Evolutionary conservation across 2,888 invertebrate species (phyloP), one percentile per base, ranked within the genome.

Genomic region (Chalcis sispes): DNA sequence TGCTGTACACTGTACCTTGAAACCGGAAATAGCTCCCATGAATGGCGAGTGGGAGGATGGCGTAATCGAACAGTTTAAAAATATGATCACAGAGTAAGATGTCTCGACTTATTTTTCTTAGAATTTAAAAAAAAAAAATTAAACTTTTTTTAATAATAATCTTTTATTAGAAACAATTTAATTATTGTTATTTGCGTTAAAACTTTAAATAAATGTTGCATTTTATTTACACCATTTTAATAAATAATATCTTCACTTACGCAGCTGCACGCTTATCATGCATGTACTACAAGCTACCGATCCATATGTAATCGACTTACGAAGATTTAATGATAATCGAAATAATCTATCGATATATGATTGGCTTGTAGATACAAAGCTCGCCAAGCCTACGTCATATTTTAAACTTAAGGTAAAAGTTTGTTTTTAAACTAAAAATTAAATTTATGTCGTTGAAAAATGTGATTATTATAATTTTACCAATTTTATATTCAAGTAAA

Each of bases 1-100:
- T 61, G 93, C 93, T 0, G 86, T 92, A 2, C 89, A 91, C 73
- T 94, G 94, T 83, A 88, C 90, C 2, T 85, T 95, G 32, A 36
- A 36, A 36, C 88, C 90, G 46, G 92, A 93, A 77, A 88, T 93
- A 76, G 75, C 61, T 0, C 73, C 78, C 1, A 25, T 69, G 5
- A 48, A 50, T 8, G 32, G 20, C 1, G 67, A 71, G 0, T 78
- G 77, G 77, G 27, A 69, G 15, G 46, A 62, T 0, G 18, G 42
- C 0, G 13, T 23, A 2, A 48, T 67, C 7, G 15, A 15, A 0
- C 0, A 18, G n/a, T 74, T 74, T 10, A 1, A 7, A 1, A 10
- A 56, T 0, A 66, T 62, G 69, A 52, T 73, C 4, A 0, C 4
- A 0, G 58, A 42, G 77, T 77, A 25, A 42, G 64, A 58, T 46